phyloP scores from a whole-genome alignment of 2,113 vertebrate species.

The Ptilorrhoa leucosticta region DNA sequence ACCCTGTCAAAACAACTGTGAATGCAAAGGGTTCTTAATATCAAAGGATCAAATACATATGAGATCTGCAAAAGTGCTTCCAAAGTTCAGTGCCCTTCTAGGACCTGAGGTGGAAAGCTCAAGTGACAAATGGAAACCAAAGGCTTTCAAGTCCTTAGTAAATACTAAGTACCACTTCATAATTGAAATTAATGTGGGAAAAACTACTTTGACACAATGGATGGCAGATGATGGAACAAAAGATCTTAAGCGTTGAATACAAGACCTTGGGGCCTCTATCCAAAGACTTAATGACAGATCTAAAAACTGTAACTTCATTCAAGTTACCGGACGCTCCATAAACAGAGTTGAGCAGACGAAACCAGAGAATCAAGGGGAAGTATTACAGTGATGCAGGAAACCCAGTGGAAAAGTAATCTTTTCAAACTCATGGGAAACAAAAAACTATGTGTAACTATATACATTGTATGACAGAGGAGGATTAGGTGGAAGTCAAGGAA shows the following conservation, averaged over 20 bases:
- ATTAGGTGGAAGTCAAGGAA: constrained; percentile 60
- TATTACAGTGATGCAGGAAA: constrained; percentile 31
- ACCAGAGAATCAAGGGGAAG: constrained; percentile 51
- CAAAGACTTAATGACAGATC: constrained; percentile 12
- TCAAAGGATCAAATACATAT: neutral
- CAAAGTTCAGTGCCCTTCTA: neutral
- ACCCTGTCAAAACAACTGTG: constrained; percentile 1
- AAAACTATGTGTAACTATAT: constrained; percentile 32
- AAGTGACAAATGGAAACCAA: constrained; percentile 25
- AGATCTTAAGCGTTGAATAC: constrained; percentile 18
- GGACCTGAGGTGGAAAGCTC: neutral
- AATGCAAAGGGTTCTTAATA: constrained; percentile 1
- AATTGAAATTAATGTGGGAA: constrained; percentile 7
- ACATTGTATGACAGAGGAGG: constrained; percentile 37
- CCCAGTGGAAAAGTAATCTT: constrained; percentile 63
- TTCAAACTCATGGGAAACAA: constrained; percentile 24
- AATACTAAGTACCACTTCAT: neutral
- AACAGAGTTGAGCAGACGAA: constrained; percentile 13
- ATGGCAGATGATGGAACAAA: neutral
- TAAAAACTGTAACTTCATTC: constrained; percentile 28
- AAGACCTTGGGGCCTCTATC: neutral
- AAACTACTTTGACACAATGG: neutral
- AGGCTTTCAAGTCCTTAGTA: neutral
- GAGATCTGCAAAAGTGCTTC: constrained; percentile 30
- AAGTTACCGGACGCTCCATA: neutral